Conservation (phyloP, 2,113 vertebrate species). For the Albula glossodonta region DNA sequence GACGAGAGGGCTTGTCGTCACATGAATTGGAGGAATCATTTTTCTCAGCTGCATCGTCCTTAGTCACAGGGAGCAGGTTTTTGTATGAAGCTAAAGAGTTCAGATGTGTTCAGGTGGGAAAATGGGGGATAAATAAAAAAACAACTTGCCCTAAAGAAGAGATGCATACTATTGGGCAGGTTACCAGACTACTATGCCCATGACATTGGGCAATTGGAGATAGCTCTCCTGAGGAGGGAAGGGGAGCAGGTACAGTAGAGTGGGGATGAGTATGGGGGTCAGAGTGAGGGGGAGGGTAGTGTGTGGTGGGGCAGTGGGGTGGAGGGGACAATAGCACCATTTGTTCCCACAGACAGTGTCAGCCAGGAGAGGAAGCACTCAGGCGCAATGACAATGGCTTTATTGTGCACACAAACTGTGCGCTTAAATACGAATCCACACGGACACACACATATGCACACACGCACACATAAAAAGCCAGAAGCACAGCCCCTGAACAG, state of each 20-base stretch:
- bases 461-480: not conserved
- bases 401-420: constrained; percentile 42
- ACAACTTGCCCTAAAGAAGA: not conserved
- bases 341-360: constrained; percentile 42
- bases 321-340: constrained; percentile 42
- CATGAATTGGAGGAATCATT: too few species aligned
- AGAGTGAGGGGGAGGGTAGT: not conserved
- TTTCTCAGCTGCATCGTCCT: too few species aligned
- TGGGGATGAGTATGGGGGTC: constrained; percentile 4
- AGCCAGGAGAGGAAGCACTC: constrained; percentile 30
- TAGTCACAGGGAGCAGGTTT: too few species aligned
- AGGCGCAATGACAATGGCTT: constrained; percentile 46
- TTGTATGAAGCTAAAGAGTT: too few species aligned
- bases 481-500: not conserved
- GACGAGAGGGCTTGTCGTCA: too few species aligned
- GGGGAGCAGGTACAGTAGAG: not conserved
- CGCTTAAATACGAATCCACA: not conserved
- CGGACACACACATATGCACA: too few species aligned
- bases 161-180: not conserved
- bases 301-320: not conserved
- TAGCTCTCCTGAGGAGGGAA: not conserved
- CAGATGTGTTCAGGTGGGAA: too few species aligned
- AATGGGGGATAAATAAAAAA: not conserved
- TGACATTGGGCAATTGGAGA: not conserved
- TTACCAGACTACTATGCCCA: not conserved